Base-by-base conservation (phyloP, 2,888 invertebrate genomes). In the Oasisia sp. region DNA sequence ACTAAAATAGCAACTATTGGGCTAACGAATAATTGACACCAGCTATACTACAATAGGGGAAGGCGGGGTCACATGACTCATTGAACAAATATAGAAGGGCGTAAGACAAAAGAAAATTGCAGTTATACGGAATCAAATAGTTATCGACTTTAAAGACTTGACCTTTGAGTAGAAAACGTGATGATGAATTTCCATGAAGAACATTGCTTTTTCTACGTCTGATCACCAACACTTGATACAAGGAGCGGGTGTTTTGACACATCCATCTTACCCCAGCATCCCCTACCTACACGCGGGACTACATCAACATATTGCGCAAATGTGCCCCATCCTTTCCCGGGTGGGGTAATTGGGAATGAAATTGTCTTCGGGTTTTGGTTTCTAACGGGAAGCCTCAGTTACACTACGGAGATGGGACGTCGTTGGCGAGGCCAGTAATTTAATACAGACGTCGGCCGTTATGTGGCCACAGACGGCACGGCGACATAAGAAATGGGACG, bases 391-490 rank as follows among this genome's bases (percentile, higher is more conserved):
- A n/a, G 74, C 74, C 74, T 74, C 74, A 7, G 74, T 74, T 74
- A 74, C 74, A 27, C 27, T 74, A 74, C 74, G 5, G 19, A 19
- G 27, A 27, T 27, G 9, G n/a, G 74, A 74, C 74, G 27, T 74
- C 27, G 74, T 74, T 74, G 27, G 74, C 27, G 74, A 27, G 74
- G n/a, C 5, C 74, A 74, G 74, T 74, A 74, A 74, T 74, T 74
- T 74, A 74, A 74, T n/a, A n/a, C 74, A 74, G 74, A 74, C 74
- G 74, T 27, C 74, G 74, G 74, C n/a, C 74, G 74, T 74, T 74
- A 74, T 74, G 74, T 74, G 27, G 27, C 74, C 74, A 27, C 5
- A 74, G 74, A 74, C 27, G 14, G 74, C 7, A 4, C 3, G 74
- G 27, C 74, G 74, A 74, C n/a, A 74, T 74, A 74, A 74, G 74